Conservation (phyloP, 2,113 vertebrate genomes). For the Cavia porcellus region DNA sequence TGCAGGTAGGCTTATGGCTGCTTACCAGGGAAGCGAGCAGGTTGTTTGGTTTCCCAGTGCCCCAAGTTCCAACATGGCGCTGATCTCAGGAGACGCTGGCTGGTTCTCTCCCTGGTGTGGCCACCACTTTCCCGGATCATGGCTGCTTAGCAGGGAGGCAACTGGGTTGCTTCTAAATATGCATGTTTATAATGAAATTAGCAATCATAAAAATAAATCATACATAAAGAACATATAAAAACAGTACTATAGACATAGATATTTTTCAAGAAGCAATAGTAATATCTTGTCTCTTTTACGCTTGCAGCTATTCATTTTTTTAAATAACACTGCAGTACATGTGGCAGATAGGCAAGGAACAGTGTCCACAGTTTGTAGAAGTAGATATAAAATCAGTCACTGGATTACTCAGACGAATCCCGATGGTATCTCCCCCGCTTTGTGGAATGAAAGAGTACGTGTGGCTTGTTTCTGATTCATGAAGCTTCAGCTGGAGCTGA, state of each 20-base stretch:
- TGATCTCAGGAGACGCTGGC: too few relatives aligned
- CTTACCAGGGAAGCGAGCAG: too few relatives aligned
- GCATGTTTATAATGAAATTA: not conserved
- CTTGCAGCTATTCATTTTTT: not conserved
- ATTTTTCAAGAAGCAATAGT: not conserved
- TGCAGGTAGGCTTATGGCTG: too few relatives aligned
- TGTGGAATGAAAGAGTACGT: not conserved
- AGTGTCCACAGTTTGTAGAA: not conserved
- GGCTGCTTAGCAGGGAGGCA: too few relatives aligned
- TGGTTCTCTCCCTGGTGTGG: too few relatives aligned
- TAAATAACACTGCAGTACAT: not conserved
- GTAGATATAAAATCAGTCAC: not conserved
- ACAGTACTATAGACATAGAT: not conserved
- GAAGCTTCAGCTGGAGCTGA: not conserved
- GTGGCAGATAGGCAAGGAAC: not conserved
- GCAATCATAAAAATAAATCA: not conserved
- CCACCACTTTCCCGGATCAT: too few relatives aligned
- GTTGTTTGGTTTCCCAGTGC: too few relatives aligned
- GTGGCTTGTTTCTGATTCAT: not conserved
- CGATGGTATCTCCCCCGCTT: fast-evolving
- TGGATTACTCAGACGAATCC: not conserved
- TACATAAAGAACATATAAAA: not conserved
- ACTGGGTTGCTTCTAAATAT: not conserved
- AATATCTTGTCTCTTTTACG: not conserved
- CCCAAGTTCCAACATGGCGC: too few relatives aligned